Conservation (phyloP, 2,113 vertebrate genomes). For the Rhinogobius similis region DNA sequence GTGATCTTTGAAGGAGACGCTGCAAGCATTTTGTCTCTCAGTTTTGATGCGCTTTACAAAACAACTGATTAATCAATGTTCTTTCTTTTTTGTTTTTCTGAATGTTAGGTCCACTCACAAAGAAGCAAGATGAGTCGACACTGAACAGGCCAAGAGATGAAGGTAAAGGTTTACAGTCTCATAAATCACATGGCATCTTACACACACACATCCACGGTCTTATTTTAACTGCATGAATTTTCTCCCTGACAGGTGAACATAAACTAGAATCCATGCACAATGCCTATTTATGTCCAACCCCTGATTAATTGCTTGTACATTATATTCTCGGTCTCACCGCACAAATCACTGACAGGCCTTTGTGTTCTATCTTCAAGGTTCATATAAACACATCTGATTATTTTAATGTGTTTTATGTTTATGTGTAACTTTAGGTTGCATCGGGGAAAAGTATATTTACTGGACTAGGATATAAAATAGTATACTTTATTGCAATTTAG, state of each 20-base stretch:
- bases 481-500: neutral
- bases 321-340: neutral
- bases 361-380: neutral
- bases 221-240: conserved; percentile 75
- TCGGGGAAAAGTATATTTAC: neutral
- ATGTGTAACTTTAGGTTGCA: neutral
- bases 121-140: conserved; percentile 84
- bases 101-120: conserved; percentile 89
- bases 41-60: conserved; percentile 24
- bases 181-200: neutral
- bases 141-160: conserved; percentile 82
- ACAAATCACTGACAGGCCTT: neutral
- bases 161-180: conserved; percentile 57
- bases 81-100: conserved; percentile 73
- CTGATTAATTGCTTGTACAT: conserved; percentile 10
- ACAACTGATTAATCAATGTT: conserved; percentile 50
- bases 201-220: neutral
- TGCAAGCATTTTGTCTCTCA: conserved; percentile 41
- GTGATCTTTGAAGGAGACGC: conserved; percentile 41
- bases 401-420: neutral
- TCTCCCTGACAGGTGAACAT: conserved; percentile 7
- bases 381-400: neutral
- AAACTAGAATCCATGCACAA: conserved; percentile 20
- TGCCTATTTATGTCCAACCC: conserved; percentile 1
- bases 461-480: neutral